Base-by-base conservation (phyloP, 2,888 invertebrate species). In the Troides oblongomaculatus region DNA sequence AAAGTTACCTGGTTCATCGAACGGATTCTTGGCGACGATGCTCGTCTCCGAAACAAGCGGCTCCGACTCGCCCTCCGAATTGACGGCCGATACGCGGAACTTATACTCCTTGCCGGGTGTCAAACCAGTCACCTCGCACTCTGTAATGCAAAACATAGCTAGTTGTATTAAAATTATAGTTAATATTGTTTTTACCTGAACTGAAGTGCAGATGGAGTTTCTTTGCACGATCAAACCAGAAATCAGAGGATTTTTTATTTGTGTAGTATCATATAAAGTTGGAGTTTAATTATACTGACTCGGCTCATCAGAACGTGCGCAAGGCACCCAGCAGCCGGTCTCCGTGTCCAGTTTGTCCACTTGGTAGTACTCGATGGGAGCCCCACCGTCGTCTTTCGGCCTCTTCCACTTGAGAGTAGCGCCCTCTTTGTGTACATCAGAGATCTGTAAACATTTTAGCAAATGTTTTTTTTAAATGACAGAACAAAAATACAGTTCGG, bases 21-120 rank as follows among this genome's bases (percentile, higher is more conserved):
- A 99, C 73, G 99, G 99, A 96, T 99, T 99, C 93, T 99, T 99
- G 69, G 99, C 99, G 76, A 98, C 90, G 74, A 98, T 97, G 61
- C 97, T 94, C 80, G 96, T 94, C 70, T 97, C 96, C 0, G 97
- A 96, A 70, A 95, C 96, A 59, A 99, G 93, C n/a, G 99, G 98
- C 79, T 97, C 97, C 0, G 99, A 98, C 89, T 98, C 98, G 30
- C 99, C 99, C 89, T 99, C 98, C 1, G 97, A 94, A 88, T 99
- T 99, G 18, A 99, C 97, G 63, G 99, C 99, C 6, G 97, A 94
- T 7, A 99, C 99, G 71, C 99, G 94, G 95, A 99, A 99, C 91
- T 96, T 97, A 90, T 99, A 99, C 92, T 99, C 97, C 86, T 97
- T 96, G 82, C 97, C 96, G 71, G 97, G 96, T 74, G 96, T 98